Percentiles rank a stretch among this genome's conserved stretches.
Evolutionary conservation across 1,140 invertebrate species (phyloP).

Genomic region (Sminthurinus signatus): DNA sequence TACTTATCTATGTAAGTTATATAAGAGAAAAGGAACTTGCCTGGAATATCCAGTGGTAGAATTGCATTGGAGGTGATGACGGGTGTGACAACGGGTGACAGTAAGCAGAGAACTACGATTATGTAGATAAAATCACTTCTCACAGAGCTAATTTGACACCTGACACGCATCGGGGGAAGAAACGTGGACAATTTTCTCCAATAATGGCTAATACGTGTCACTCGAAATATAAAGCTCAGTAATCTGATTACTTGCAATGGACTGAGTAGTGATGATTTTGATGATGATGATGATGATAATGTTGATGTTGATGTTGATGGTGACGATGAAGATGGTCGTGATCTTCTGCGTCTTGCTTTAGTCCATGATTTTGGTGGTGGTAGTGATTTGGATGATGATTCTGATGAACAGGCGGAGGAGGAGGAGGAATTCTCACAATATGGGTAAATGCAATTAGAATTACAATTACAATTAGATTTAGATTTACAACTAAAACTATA

Average conservation of each 20-base stretch:
- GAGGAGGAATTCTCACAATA: too few species aligned
- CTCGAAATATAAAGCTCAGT: constrained; percentile 28
- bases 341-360: too few species aligned
- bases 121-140: constrained; percentile 41
- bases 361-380: too few species aligned
- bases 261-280: not conserved
- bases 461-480: too few species aligned
- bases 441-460: too few species aligned
- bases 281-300: too few species aligned
- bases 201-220: constrained; percentile 37
- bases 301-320: too few species aligned
- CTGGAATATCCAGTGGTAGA: constrained; percentile 23
- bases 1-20: not conserved
- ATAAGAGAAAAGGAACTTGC: not conserved
- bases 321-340: too few species aligned
- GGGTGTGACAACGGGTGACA: constrained; percentile 35
- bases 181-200: constrained; percentile 21
- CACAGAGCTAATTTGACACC: constrained; percentile 38
- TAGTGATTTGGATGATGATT: too few species aligned
- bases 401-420: too few species aligned
- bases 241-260: constrained; percentile 30
- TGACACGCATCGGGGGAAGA: constrained; percentile 27
- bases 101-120: constrained; percentile 32
- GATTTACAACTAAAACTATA: too few species aligned
- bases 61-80: constrained; percentile 38